Conservation (phyloP, 2,888 invertebrate species). For the Zhuqinia jingwanae region DNA sequence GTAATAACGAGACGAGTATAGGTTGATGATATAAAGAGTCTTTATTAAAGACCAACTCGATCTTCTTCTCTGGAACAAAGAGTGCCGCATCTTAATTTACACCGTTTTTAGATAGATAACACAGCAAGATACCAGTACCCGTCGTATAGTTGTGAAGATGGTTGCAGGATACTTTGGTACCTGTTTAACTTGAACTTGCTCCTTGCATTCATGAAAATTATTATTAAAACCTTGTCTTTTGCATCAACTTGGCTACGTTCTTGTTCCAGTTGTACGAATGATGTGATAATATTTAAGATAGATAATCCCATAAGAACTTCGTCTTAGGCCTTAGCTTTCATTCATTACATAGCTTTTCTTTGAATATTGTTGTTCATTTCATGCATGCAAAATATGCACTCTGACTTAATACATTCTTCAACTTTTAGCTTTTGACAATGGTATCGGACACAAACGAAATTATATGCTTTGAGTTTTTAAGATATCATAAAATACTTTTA, state of each 20-base stretch:
- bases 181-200: slow-evolving; percentile 40
- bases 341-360: too few species aligned
- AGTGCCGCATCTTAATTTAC: slow-evolving; percentile 72
- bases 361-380: too few species aligned
- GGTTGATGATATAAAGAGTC: slow-evolving; percentile 60
- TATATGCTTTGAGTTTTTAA: too few species aligned
- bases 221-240: too few species aligned
- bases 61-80: slow-evolving; percentile 64
- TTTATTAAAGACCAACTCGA: slow-evolving; percentile 56
- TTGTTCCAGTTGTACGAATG: neutral
- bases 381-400: too few species aligned
- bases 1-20: slow-evolving; percentile 49
- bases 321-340: too few species aligned
- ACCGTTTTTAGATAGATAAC: slow-evolving; percentile 65
- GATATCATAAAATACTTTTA: too few species aligned
- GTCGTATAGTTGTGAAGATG: slow-evolving; percentile 2
- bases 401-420: too few species aligned
- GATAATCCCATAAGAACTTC: too few species aligned
- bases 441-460: too few species aligned
- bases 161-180: slow-evolving; percentile 12
- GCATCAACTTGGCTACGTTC: too few species aligned
- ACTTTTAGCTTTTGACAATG: too few species aligned
- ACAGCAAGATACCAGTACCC: slow-evolving; percentile 62
- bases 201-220: neutral
- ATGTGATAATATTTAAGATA: neutral